These are phyloP conservation scores for Acanthosepion lycidas DNA, from an alignment of 2,888 invertebrate genomes.

Conservation along the genomic window DNA sequence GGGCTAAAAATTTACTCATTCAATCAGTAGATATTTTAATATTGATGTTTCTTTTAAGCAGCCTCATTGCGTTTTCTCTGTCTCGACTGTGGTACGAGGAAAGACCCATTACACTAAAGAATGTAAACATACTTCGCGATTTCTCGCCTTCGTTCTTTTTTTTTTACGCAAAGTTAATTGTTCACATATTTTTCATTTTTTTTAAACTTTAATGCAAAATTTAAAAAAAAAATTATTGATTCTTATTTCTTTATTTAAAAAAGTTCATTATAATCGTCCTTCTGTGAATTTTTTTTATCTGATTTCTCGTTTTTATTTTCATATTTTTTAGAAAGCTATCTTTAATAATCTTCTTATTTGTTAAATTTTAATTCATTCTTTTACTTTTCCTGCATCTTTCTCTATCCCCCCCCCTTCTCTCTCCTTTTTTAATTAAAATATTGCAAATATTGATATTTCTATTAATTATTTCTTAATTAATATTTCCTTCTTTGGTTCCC, in stretches of 20 bases:
- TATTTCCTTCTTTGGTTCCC: not conserved
- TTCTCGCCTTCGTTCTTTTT: not conserved
- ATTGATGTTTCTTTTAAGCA: too few relatives aligned
- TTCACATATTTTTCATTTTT: not conserved
- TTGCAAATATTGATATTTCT: slow-evolving; percentile 33
- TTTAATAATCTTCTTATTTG: not conserved
- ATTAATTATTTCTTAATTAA: slow-evolving; percentile 33
- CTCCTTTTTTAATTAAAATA: not conserved
- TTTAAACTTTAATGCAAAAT: not conserved
- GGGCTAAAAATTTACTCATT: too few relatives aligned
- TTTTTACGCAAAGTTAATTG: not conserved
- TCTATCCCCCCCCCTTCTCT: not conserved
- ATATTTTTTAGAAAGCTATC: too few relatives aligned
- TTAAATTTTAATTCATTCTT: not conserved
- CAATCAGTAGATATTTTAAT: too few relatives aligned
- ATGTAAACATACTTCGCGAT: not conserved
- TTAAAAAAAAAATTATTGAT: not conserved
- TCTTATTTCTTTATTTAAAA: not conserved
- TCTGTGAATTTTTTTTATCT: too few relatives aligned
- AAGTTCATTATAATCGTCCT: not conserved
- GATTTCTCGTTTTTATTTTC: too few relatives aligned
- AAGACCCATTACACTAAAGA: too few relatives aligned
- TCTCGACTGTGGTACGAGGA: too few relatives aligned
- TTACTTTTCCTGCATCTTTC: too few relatives aligned
- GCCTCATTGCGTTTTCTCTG: too few relatives aligned